Base-by-base conservation (phyloP, 2,888 invertebrate genomes). In the Galerucella calmariensis region DNA sequence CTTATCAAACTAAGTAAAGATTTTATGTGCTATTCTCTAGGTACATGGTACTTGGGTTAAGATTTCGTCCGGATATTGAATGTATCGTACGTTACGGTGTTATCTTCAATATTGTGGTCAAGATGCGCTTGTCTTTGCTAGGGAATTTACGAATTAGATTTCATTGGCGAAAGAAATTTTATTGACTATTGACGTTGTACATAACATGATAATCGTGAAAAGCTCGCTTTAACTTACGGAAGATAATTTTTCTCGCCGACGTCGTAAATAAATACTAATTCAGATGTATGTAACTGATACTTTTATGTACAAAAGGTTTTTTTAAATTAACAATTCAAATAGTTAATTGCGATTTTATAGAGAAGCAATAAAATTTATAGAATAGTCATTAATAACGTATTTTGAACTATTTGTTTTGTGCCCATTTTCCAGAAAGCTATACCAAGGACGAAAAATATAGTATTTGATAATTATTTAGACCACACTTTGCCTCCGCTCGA, bases 31-130 rank as follows among this genome's bases (percentile, higher is more conserved):
- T 69, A 79, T 79, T 78, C 77, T 78, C 73, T 75, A 73, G 61
- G 72, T 76, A 78, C 79, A 79, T 78, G 79, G 14, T 74, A 77
- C 75, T 56, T 78, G 68, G 35, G 73, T 63, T 44, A 67, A 79
- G 78, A 79, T 79, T 79, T 78, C 75, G 72, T 75, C 68, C 72
- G 75, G 79, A 79, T 79, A 79, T 76, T 79, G 74, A 71, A 74
- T 72, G 65, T 74, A 68, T 75, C 77, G 75, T 77, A 75, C 61
- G 69, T 77, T 74, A 72, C 53, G 14, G 16, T 70, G 72, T 73
- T 77, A 77, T 77, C 77, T 75, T 53, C 77, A 73, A 77, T 77
- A 77, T 77, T 75, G 75, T 75, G 77, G 75, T 75, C 77, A 75
- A 77, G 77, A 77, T 77, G 77, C 70, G 74, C 77, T 72, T 74